Evolutionary conservation across 2,888 invertebrate species (phyloP).

Genomic region (Dyspetes luteomarginatus): DNA sequence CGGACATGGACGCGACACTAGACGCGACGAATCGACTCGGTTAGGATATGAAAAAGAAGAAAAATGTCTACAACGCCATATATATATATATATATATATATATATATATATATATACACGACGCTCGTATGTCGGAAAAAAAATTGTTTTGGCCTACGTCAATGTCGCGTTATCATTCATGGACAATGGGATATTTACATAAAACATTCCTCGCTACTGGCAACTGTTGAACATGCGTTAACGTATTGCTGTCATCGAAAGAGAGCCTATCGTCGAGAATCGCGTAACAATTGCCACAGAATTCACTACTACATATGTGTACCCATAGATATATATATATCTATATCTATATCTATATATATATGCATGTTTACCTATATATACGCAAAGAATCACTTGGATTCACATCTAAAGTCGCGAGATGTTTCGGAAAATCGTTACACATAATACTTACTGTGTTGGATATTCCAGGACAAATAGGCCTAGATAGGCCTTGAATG

Average conservation of each 20-base stretch:
- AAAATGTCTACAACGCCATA: not conserved
- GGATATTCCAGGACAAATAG: no score
- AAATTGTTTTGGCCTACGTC: constrained; percentile 66
- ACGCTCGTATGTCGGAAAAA: constrained; percentile 49
- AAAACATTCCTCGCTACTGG: constrained; percentile 74
- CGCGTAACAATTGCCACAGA: constrained; percentile 70
- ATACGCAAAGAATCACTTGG: no score
- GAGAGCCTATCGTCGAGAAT: constrained; percentile 62
- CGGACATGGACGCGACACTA: not conserved
- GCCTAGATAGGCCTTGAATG: no score
- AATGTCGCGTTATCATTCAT: constrained; percentile 68
- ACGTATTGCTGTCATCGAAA: constrained; percentile 71
- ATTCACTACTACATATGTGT: constrained; percentile 33
- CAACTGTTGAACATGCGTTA: constrained; percentile 37
- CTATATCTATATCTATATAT: not conserved
- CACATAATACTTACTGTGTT: no score
- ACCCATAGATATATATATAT: not conserved
- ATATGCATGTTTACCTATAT: not conserved
- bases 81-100: no score
- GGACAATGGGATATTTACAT: constrained; percentile 78
- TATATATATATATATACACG: no score
- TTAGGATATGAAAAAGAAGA: constrained; percentile 1
- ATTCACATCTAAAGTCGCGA: no score
- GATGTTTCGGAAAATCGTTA: not conserved
- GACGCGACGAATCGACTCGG: not conserved